Evolutionary conservation across 2,113 vertebrate species (phyloP).

Genomic region (Leucopsar rothschildi): DNA sequence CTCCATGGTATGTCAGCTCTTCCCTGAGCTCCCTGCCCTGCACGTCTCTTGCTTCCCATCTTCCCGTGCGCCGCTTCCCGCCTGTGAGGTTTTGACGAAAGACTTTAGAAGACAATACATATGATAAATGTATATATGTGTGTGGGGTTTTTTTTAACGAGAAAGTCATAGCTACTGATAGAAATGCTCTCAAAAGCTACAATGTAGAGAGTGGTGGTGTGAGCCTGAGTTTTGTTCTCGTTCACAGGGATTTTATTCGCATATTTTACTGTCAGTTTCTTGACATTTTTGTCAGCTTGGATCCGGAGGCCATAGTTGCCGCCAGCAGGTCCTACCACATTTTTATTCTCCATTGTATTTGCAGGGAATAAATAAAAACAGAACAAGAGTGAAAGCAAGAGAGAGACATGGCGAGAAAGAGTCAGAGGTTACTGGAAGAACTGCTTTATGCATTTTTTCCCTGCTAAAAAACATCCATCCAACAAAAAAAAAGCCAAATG

Average conservation of each 20-base stretch:
- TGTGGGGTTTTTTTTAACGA: neutral
- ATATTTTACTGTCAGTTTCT: constrained; percentile 91
- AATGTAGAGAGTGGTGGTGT: constrained; percentile 25
- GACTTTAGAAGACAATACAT: constrained; percentile 9
- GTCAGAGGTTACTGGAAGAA: constrained; percentile 71
- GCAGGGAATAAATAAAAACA: constrained; percentile 77
- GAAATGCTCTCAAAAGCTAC: constrained; percentile 52
- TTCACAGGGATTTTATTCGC: constrained; percentile 75
- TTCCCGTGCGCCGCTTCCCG: neutral
- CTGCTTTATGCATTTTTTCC: constrained; percentile 26
- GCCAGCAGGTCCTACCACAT: constrained; percentile 80
- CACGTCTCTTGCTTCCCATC: neutral
- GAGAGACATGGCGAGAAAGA: constrained; percentile 51
- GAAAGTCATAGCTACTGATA: neutral
- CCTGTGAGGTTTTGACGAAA: neutral
- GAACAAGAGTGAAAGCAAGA: constrained; percentile 59
- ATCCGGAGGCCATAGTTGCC: constrained; percentile 86
- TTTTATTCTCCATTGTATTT: constrained; percentile 84
- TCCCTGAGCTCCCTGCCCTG: neutral
- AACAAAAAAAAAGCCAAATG: neutral
- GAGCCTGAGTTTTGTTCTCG: constrained; percentile 61
- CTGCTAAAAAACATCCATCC: neutral
- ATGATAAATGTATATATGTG: neutral
- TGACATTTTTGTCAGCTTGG: constrained; percentile 92
- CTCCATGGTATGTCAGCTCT: neutral